A percentile compares a stretch with the other conserved stretches of the same genome.
These are phyloP conservation scores for Hyphantria cunea DNA, from an alignment of 1,140 invertebrate genomes.

Conservation along the genomic window DNA sequence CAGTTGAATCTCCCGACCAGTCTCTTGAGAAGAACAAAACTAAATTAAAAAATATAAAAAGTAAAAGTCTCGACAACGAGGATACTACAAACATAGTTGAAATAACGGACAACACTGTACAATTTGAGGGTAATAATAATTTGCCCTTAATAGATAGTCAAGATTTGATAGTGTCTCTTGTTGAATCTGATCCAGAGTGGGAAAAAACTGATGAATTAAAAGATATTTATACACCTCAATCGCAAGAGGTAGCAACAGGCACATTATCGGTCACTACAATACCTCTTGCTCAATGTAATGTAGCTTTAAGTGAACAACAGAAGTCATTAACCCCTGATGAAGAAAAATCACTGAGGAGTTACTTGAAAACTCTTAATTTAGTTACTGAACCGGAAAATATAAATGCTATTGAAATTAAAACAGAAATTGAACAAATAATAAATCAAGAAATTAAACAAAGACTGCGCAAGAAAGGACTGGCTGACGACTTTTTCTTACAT, in stretches of 20 bases:
- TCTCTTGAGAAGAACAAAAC: slow-evolving; percentile 55
- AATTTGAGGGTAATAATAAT: slow-evolving; percentile 39
- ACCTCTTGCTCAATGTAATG: slow-evolving; percentile 48
- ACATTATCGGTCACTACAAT: slow-evolving; percentile 60
- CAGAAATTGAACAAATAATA: slow-evolving; percentile 70
- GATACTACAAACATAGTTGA: slow-evolving; percentile 80
- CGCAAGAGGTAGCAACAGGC: slow-evolving; percentile 49
- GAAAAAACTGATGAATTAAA: slow-evolving; percentile 63
- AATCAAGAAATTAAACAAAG: slow-evolving; percentile 72
- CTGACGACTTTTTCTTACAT: slow-evolving; percentile 82
- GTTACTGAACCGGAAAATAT: slow-evolving; percentile 56
- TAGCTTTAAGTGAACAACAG: slow-evolving; percentile 60
- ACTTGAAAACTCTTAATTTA: slow-evolving; percentile 84
- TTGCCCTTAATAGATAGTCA: slow-evolving; percentile 54
- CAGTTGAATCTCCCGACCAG: slow-evolving; percentile 80
- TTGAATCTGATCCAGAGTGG: slow-evolving; percentile 82
- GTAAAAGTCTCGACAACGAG: slow-evolving; percentile 83
- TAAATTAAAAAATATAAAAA: slow-evolving; percentile 76
- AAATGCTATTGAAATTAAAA: slow-evolving; percentile 61
- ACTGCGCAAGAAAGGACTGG: slow-evolving; percentile 81
- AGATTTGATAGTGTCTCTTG: slow-evolving; percentile 80
- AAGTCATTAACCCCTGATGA: slow-evolving; percentile 70
- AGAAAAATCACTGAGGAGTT: slow-evolving; percentile 76
- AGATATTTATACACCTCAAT: slow-evolving; percentile 28
- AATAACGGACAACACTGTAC: slow-evolving; percentile 53